phyloP scores from a whole-genome alignment of 2,888 invertebrate genomes.

The Eulithis testata region DNA sequence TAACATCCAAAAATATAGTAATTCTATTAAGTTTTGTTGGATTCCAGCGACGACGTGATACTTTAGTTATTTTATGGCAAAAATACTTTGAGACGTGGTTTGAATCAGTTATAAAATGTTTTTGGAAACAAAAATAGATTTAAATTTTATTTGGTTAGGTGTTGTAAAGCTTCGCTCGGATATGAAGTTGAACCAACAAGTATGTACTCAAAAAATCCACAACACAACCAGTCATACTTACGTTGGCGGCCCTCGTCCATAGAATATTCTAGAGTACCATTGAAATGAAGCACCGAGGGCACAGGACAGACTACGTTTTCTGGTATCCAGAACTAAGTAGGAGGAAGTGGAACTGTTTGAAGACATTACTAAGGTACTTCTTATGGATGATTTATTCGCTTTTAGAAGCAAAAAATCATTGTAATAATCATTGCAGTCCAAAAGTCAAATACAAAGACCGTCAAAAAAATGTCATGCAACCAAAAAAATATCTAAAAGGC shows the following conservation, averaged over 20 bases:
- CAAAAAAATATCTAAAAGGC: too few relatives aligned
- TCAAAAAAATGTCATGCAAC: too few relatives aligned
- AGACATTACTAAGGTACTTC: too few relatives aligned
- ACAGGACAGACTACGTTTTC: not conserved
- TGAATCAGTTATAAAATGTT: too few relatives aligned
- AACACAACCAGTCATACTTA: conserved; percentile 15
- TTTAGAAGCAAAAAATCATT: too few relatives aligned
- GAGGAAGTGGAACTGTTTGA: not conserved
- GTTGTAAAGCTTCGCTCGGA: too few relatives aligned
- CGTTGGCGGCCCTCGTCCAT: conserved; percentile 9
- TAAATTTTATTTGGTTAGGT: too few relatives aligned
- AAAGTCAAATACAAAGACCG: too few relatives aligned
- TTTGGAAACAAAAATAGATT: too few relatives aligned
- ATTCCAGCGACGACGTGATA: not conserved
- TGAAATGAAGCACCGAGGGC: conserved; percentile 12
- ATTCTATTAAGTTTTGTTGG: conserved; percentile 8
- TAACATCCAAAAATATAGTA: conserved; percentile 12
- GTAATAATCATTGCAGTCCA: too few relatives aligned
- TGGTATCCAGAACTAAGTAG: not conserved
- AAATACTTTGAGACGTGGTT: not conserved
- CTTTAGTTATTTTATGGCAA: not conserved
- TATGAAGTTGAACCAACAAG: not conserved
- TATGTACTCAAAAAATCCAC: not conserved
- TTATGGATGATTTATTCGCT: too few relatives aligned
- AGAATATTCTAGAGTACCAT: conserved; percentile 29